Evolutionary conservation across 1,140 invertebrate genomes (phyloP).

Genomic region (Hirudo medicinalis): DNA sequence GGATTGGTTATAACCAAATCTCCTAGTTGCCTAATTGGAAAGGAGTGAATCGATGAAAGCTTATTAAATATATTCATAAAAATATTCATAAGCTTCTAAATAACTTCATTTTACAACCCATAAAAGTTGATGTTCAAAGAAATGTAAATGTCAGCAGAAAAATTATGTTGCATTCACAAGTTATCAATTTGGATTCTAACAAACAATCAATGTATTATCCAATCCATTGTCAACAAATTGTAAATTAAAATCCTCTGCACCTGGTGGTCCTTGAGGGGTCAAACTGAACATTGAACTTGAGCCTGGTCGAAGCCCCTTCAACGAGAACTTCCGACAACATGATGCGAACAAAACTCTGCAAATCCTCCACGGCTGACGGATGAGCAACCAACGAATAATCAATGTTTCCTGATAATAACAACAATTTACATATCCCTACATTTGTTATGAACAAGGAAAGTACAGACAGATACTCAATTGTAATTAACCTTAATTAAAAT

Average conservation of each 20-base stretch:
- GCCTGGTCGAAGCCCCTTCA: neutral
- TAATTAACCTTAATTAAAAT: too few species aligned
- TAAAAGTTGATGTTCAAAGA: neutral
- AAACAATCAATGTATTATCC: too few species aligned
- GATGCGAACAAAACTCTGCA: neutral
- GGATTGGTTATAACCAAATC: neutral
- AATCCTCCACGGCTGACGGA: neutral
- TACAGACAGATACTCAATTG: too few species aligned
- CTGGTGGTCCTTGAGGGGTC: neutral
- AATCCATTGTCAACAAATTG: neutral
- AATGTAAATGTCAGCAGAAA: neutral
- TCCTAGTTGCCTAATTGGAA: neutral
- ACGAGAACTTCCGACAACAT: neutral
- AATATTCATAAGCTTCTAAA: neutral
- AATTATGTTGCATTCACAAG: too few species aligned
- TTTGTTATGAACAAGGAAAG: too few species aligned
- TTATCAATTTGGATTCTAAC: too few species aligned
- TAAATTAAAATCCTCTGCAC: neutral
- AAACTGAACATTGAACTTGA: neutral
- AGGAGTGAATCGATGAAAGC: too few species aligned
- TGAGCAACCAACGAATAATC: neutral
- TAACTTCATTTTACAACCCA: neutral
- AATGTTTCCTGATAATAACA: neutral
- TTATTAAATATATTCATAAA: too few species aligned
- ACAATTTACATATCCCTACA: neutral